Percentiles rank a stretch among this genome's conserved stretches.
Conservation (phyloP, 2,797 vertebrate species). For the Allochrocebus solatus region DNA sequence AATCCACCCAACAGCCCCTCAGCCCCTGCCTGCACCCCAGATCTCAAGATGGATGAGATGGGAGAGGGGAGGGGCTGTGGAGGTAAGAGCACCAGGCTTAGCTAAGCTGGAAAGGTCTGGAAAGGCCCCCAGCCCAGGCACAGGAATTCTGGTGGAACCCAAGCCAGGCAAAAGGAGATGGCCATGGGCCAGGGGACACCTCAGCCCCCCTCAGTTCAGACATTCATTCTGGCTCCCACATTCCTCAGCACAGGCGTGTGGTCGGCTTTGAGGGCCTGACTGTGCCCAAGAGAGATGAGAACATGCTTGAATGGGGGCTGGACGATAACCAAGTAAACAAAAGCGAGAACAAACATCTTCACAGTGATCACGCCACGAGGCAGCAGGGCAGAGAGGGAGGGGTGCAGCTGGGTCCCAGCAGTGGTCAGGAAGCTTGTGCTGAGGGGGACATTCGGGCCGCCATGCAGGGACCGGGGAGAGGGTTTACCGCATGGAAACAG, state of each 20-base stretch:
- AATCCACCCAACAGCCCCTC: not conserved
- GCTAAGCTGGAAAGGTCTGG: not conserved
- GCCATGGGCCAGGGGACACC: not conserved
- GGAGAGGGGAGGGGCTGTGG: not conserved
- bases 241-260: fast-evolving
- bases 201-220: too few species aligned
- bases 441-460: not conserved
- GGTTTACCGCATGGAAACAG: fast-evolving
- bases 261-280: not conserved
- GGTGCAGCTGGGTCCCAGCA: not conserved
- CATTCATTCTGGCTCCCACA: not conserved
- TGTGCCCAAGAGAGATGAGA: not conserved
- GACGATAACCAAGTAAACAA: not conserved
- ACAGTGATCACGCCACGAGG: fast-evolving
- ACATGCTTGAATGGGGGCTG: not conserved
- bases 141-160: not conserved
- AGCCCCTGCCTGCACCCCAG: constrained; percentile 14
- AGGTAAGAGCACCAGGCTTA: not conserved
- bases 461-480: too few species aligned
- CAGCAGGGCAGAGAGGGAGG: not conserved
- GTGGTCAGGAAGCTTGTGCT: not conserved
- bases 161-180: not conserved
- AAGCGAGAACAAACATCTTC: not conserved
- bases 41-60: not conserved
- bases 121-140: not conserved